Conservation (phyloP, 2,113 vertebrate genomes). For the Dunckerocampus dactyliophorus region DNA sequence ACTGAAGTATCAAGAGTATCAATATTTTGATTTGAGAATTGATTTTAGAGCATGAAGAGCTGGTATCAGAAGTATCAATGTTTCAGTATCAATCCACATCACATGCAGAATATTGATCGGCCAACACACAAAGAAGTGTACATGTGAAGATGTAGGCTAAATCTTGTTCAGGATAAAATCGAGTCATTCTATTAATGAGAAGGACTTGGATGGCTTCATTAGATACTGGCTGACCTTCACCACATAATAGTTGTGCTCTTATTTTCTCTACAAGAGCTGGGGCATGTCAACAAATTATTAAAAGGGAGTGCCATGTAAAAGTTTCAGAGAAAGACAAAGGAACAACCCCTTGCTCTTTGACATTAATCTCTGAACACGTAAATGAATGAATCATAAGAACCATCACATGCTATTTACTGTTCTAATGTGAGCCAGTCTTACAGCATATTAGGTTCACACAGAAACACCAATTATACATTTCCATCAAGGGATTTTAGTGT, state of each 20-base stretch:
- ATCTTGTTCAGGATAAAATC: slow-evolving; percentile 35
- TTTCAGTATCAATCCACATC: no score
- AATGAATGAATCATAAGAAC: slow-evolving; percentile 67
- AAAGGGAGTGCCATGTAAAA: slow-evolving; percentile 45
- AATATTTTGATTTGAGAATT: no score
- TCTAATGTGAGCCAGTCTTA: slow-evolving; percentile 20
- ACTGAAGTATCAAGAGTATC: no score
- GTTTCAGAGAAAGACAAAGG: slow-evolving; percentile 51
- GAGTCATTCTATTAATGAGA: slow-evolving; percentile 56
- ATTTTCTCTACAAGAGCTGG: slow-evolving; percentile 61
- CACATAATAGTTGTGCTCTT: slow-evolving; percentile 55
- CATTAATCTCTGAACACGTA: slow-evolving; percentile 48
- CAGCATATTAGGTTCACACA: slow-evolving; percentile 5
- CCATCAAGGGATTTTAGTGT: neutral
- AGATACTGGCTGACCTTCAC: slow-evolving; percentile 58
- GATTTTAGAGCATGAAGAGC: no score
- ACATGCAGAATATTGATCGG: slow-evolving; percentile 3
- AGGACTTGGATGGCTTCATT: slow-evolving; percentile 61
- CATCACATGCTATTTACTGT: slow-evolving; percentile 21
- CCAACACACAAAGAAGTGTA: neutral
- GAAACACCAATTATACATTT: neutral
- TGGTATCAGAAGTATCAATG: no score
- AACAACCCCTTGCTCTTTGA: slow-evolving; percentile 48
- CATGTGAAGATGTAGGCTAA: slow-evolving; percentile 28
- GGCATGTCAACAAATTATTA: slow-evolving; percentile 68